These are phyloP conservation scores for Sesia bembeciformis DNA, from an alignment of 2,888 invertebrate genomes.

Conservation along the genomic window DNA sequence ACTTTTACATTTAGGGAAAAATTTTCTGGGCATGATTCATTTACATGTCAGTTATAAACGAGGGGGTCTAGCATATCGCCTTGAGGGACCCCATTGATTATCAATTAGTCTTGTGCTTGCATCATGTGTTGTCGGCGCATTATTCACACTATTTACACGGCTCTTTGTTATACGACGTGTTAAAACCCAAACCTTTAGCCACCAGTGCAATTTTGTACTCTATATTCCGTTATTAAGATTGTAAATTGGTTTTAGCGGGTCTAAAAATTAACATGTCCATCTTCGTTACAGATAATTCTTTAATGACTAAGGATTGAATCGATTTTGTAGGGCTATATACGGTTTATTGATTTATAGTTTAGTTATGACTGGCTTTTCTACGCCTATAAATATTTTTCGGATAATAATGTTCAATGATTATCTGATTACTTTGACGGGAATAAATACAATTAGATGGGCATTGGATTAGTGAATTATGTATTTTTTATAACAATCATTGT, in stretches of 20 bases:
- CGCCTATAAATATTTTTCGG: not conserved
- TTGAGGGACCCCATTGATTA: slow-evolving; percentile 60
- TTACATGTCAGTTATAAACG: slow-evolving; percentile 47
- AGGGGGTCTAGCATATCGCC: slow-evolving; percentile 40
- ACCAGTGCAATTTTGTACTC: slow-evolving; percentile 17
- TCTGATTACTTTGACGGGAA: not conserved
- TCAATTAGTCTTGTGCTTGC: slow-evolving; percentile 70
- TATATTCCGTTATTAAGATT: slow-evolving; percentile 22
- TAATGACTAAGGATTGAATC: slow-evolving; percentile 61
- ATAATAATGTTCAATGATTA: not conserved
- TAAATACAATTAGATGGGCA: not conserved
- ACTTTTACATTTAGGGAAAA: slow-evolving; percentile 32
- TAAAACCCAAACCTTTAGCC: slow-evolving; percentile 28
- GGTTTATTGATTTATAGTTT: slow-evolving; percentile 64
- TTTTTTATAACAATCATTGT: too few relatives aligned
- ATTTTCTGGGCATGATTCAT: slow-evolving; percentile 56
- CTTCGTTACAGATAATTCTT: slow-evolving; percentile 67
- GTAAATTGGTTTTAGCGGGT: slow-evolving; percentile 20
- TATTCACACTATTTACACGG: slow-evolving; percentile 70
- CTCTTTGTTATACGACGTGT: slow-evolving; percentile 50
- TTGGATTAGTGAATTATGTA: too few relatives aligned
- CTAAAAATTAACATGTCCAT: slow-evolving; percentile 57
- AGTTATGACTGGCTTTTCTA: slow-evolving; percentile 48
- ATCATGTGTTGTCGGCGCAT: slow-evolving; percentile 60
- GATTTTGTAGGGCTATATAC: slow-evolving; percentile 56